Base-by-base conservation (phyloP, 2,888 invertebrate species). In the Brachyopa scutellaris region DNA sequence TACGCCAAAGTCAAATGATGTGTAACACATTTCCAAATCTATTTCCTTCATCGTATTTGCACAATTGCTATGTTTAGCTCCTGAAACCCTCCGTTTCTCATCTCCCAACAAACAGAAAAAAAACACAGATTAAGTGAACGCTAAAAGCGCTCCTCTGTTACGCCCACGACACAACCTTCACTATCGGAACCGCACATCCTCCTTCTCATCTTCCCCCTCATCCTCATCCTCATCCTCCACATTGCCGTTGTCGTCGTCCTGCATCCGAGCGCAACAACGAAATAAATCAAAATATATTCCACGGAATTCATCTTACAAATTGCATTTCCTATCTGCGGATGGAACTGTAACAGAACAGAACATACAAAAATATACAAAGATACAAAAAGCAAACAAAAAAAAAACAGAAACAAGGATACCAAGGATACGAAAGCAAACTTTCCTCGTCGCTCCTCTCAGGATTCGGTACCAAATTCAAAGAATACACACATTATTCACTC, bases 241-340 rank as follows among this genome's bases (percentile, higher is more conserved):
- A n/a, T n/a, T n/a, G n/a, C 6, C 26, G 26, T 26, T 26, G 17
- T 42, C 64, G 15, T 57, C 31, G 21, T 31, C 51, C 15, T 51
- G 42, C 67, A 67, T 49, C 59, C 49, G 17, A 74, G 78, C 66
- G 51, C 67, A 47, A 42, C 47, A 47, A 42, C 47, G 49, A 80
- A 74, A 80, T 76, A 80, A 70, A 80, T 80, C 80, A 80, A 80
- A 80, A 76, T 76, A 80, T 76, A 69, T 80, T 76, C 76, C 76
- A 76, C 76, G 80, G 70, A 82, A 82, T 82, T 82, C 82, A 76
- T 82, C 77, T 82, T 82, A 82, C 82, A 82, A 82, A 82, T 82
- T 82, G 76, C 82, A 76, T 82, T 82, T 82, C 82, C 82, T 82
- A 82, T 82, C 82, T 82, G 19, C 61, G 82, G 70, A 82, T 76